Conservation (phyloP, 1,140 invertebrate genomes). For the Pogonomyrmex barbatus region DNA sequence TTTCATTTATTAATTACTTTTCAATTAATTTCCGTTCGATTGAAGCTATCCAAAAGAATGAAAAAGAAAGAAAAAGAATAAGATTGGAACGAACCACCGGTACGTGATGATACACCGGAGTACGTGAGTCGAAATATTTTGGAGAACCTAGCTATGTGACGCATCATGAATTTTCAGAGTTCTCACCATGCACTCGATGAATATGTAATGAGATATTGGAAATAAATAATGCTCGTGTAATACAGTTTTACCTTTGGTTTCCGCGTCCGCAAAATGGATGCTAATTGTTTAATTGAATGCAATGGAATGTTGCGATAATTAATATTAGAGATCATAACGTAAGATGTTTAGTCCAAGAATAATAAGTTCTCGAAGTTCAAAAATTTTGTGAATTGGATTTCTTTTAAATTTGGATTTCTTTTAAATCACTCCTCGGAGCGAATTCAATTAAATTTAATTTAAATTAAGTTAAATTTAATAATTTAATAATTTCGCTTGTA, state of each 20-base stretch:
- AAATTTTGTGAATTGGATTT: constrained; percentile 1
- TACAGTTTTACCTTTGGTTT: constrained; percentile 10
- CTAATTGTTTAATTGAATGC: constrained; percentile 42
- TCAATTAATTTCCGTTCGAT: constrained; percentile 64
- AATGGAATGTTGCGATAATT: constrained; percentile 25
- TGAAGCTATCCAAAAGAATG: constrained; percentile 53
- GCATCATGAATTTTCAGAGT: constrained; percentile 67
- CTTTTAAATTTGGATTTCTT: not conserved
- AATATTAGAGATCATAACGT: constrained; percentile 38
- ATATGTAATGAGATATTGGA: constrained; percentile 51
- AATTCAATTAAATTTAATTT: constrained; percentile 18
- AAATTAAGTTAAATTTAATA: not conserved
- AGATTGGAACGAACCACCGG: constrained; percentile 67
- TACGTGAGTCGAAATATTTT: not conserved
- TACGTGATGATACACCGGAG: not conserved
- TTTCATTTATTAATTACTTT: constrained; percentile 41
- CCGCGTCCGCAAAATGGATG: constrained; percentile 2
- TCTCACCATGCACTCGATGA: constrained; percentile 49
- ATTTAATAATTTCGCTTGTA: constrained; percentile 33
- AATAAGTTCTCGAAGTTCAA: not conserved
- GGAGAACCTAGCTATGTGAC: not conserved
- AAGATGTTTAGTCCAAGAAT: not conserved
- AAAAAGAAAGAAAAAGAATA: constrained; percentile 69
- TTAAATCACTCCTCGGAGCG: not conserved
- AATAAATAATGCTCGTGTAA: not conserved